phyloP scores from a whole-genome alignment of 2,797 vertebrate genomes.

The Eleutherodactylus coqui region DNA sequence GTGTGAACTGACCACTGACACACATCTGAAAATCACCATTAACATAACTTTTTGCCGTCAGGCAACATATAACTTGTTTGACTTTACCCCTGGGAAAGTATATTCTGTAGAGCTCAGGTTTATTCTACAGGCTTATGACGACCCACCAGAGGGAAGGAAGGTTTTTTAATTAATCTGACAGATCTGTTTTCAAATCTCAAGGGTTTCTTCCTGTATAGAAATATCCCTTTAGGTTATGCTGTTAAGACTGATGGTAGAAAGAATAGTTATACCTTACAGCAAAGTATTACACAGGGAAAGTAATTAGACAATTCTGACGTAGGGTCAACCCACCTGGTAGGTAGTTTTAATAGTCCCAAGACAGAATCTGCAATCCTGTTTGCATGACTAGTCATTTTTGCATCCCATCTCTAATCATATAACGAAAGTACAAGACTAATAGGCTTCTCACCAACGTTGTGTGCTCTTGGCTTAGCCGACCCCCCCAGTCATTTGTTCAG shows the following conservation, averaged over 20 bases:
- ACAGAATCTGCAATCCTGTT: neutral
- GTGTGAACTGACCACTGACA: neutral
- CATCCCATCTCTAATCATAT: neutral
- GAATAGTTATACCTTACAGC: neutral
- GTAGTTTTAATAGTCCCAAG: neutral
- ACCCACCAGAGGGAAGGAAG: slow-evolving; percentile 45
- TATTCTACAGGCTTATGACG: neutral
- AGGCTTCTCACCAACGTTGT: too few relatives aligned
- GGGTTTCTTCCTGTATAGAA: slow-evolving; percentile 39
- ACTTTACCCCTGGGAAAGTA: neutral
- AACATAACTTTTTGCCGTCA: neutral
- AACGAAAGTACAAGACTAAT: neutral
- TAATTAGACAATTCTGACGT: neutral
- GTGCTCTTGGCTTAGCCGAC: too few relatives aligned
- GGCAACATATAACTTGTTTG: neutral
- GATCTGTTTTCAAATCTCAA: slow-evolving; percentile 47
- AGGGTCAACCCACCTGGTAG: neutral
- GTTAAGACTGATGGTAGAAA: slow-evolving; percentile 5
- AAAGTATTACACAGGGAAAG: neutral
- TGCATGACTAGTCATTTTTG: neutral
- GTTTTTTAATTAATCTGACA: slow-evolving; percentile 54
- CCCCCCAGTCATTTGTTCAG: too few relatives aligned
- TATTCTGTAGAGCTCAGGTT: neutral
- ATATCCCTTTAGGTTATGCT: neutral
- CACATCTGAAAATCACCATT: neutral